These are phyloP conservation scores for Procambarus clarkii DNA, from an alignment of 1,140 invertebrate species.

Conservation along the genomic window DNA sequence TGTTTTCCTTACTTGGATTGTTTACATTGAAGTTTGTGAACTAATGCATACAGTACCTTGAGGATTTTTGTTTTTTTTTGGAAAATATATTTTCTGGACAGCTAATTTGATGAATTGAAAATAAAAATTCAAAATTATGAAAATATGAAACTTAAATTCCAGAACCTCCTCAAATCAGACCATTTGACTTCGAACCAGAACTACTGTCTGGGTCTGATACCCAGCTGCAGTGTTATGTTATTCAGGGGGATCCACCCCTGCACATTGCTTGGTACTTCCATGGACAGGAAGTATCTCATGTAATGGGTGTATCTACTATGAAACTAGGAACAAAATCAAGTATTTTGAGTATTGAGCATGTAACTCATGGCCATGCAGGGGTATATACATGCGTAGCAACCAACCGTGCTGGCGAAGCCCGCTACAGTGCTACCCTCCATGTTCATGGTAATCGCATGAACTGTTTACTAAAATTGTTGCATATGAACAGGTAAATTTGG, in stretches of 20 bases:
- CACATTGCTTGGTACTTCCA: slow-evolving; percentile 87
- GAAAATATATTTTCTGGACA: no score
- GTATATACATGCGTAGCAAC: slow-evolving; percentile 76
- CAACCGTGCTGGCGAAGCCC: slow-evolving; percentile 75
- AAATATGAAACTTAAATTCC: slow-evolving; percentile 21
- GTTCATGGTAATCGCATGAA: slow-evolving; percentile 67
- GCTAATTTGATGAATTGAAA: neutral
- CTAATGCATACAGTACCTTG: no score
- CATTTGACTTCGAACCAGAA: slow-evolving; percentile 61
- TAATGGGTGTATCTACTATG: slow-evolving; percentile 73
- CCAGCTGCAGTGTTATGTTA: slow-evolving; percentile 85
- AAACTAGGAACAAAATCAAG: slow-evolving; percentile 83
- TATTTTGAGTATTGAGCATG: slow-evolving; percentile 85
- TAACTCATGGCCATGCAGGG: slow-evolving; percentile 79
- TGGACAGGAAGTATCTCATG: slow-evolving; percentile 75
- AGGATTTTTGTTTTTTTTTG: no score
- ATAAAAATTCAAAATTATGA: neutral
- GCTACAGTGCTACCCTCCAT: slow-evolving; percentile 62
- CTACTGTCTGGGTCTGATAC: slow-evolving; percentile 77
- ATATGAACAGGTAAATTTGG: neutral
- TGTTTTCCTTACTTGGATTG: no score
- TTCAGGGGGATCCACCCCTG: slow-evolving; percentile 88
- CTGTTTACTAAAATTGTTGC: neutral
- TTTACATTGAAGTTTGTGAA: no score
- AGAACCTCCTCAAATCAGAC: slow-evolving; percentile 58